Evolutionary conservation across 1,140 invertebrate species (phyloP), one percentile per base, ranked within the genome.

Genomic region (Drosophila ananassae): DNA sequence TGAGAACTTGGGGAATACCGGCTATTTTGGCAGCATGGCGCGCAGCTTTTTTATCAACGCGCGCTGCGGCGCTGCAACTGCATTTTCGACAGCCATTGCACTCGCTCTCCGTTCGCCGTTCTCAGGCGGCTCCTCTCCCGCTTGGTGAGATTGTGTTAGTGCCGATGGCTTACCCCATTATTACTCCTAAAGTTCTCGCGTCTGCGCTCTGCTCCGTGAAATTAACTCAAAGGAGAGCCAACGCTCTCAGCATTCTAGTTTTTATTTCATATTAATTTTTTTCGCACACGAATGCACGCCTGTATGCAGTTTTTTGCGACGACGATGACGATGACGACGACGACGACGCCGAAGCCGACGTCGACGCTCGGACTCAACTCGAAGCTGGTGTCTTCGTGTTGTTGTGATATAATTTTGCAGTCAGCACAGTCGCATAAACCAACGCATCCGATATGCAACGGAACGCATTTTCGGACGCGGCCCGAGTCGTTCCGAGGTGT

Each of bases 401-500:
- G 85, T 90, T 90, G 85, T 89, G 84, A 89, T 89, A 89, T 89
- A 89, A 89, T 89, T 89, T 89, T 85, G 81, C 85, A 89, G 85
- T 90, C 85, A 87, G 83, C 32, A 34, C 84, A 92, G 91, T 92
- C 91, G 91, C 91, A 91, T 91, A 90, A 89, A 91, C 83, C 90
- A 91, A 91, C 90, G 90, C 90, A 91, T 91, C 90, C 90, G 91
- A 92, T 91, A 92, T 92, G 91, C 91, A 92, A 90, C 91, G 91
- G 89, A 92, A 92, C 90, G 91, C 91, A 92, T 92, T 92, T 92
- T 92, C 91, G 91, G 91, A 92, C 91, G 91, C 91, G 91, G 89
- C 89, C 91, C 91, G 87, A 90, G 74, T 79, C 87, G 83, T 90
- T 90, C 91, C 91, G 91, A 91, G 91, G 83, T 89, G 91, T 91